Base-by-base conservation (phyloP, 2,888 invertebrate species). In the Cactoblastis cactorum region DNA sequence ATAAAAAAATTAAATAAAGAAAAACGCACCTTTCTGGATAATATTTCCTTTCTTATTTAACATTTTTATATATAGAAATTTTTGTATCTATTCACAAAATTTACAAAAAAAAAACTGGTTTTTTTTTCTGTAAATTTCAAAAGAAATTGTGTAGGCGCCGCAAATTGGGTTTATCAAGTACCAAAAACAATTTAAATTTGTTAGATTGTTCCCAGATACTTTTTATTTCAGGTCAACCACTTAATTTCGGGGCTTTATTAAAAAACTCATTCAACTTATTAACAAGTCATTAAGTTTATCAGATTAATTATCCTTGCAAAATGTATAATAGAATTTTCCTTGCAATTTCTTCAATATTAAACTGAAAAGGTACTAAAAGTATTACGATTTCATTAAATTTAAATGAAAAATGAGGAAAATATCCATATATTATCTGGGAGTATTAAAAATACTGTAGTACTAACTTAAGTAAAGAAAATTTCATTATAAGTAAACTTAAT, bases 221-320 rank as follows among this genome's bases (percentile, higher is more conserved):
- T 33, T 45, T 33, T n/a, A 45, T 34, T 12, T 34, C 4, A 45
- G 12, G 43, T 15, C 15, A 28, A 43, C 28, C 28, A 24, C 37
- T 17, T 18, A 17, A 43, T 18, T 28, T 45, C 33, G 17, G 17
- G 11, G 45, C 18, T 33, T 45, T 35, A 47, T 47, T 47, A 35
- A 47, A 47, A 47, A 35, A 34, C 46, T 47, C 46, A 22, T 47
- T 47, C n/a, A 47, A 47, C 46, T 47, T 34, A 47, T 47, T 47
- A 47, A 22, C 14, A 47, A 47, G 46, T 34, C 35, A 35, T 35
- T 47, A 47, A 47, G 34, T 47, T 35, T 34, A 47, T 47, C 46
- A 35, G 34, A 47, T 34, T 35, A 47, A 35, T 47, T 33, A 34
- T 22, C 9, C 35, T 22, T 8, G 11, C 14, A 8, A 22, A 33